phyloP scores from a whole-genome alignment of 2,888 invertebrate species.

The Eilema depressum region DNA sequence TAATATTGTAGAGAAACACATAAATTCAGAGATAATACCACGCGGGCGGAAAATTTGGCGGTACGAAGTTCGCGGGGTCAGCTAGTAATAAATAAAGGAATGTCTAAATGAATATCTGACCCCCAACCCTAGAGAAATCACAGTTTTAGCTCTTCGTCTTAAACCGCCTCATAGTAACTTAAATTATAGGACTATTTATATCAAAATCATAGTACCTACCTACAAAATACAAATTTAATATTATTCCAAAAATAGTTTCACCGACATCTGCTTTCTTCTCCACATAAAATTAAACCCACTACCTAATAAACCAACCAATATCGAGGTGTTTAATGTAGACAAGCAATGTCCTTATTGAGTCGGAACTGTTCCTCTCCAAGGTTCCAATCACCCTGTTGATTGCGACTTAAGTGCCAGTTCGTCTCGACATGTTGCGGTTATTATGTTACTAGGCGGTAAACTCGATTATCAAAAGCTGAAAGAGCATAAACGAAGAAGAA shows the following conservation, averaged over 20 bases:
- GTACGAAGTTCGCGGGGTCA: too few relatives aligned
- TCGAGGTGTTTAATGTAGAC: slow-evolving; percentile 37
- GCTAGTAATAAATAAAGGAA: too few relatives aligned
- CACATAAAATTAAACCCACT: neutral
- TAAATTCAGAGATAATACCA: too few relatives aligned
- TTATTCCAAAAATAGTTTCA: neutral
- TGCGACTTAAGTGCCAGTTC: slow-evolving; percentile 64
- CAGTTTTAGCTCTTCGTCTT: too few relatives aligned
- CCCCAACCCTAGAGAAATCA: too few relatives aligned
- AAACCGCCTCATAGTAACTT: too few relatives aligned
- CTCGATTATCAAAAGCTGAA: neutral
- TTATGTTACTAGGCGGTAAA: neutral
- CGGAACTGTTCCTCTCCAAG: slow-evolving; percentile 56
- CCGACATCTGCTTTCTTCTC: neutral
- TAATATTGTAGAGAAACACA: too few relatives aligned
- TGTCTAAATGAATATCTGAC: too few relatives aligned
- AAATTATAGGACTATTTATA: too few relatives aligned
- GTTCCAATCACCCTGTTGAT: slow-evolving; percentile 72
- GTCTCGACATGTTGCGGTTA: slow-evolving; percentile 27
- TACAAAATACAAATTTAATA: too few relatives aligned
- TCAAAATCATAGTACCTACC: too few relatives aligned
- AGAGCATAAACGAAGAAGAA: neutral
- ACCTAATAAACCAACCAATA: slow-evolving; percentile 14
- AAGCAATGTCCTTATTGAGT: slow-evolving; percentile 59
- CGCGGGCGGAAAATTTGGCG: too few relatives aligned